Evolutionary conservation across 2,113 vertebrate species (phyloP).

Genomic region (Ovibos moschatus): DNA sequence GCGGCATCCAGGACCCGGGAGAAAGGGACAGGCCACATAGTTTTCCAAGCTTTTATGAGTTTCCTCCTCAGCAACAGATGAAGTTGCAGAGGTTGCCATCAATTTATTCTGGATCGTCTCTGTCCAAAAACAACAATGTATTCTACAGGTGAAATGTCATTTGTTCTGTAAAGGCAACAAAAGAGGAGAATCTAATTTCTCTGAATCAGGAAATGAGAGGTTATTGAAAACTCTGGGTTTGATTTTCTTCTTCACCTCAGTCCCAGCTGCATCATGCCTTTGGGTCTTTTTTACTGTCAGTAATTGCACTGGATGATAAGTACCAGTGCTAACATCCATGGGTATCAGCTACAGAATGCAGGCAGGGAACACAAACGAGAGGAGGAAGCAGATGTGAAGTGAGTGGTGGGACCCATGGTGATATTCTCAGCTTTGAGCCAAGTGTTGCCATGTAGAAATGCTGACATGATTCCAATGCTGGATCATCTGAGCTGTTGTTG

Average conservation of each 20-base stretch:
- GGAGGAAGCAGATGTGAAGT: too few relatives aligned
- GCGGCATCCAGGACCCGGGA: background rate
- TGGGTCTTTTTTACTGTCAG: background rate
- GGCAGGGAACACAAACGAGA: background rate
- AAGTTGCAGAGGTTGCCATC: background rate
- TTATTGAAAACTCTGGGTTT: background rate
- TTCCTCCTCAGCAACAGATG: background rate
- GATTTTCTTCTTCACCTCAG: background rate
- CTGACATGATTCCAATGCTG: background rate
- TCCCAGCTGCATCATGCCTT: background rate
- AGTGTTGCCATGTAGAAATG: background rate
- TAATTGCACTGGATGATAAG: background rate
- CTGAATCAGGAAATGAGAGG: background rate
- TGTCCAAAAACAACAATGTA: background rate
- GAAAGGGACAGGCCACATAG: background rate
- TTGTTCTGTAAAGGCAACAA: background rate
- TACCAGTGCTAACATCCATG: background rate
- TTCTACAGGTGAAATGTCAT: background rate
- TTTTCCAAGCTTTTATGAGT: background rate
- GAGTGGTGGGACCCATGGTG: background rate
- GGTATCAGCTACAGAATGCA: background rate
- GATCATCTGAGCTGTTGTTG: background rate
- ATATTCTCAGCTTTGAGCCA: background rate
- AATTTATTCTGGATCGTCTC: background rate
- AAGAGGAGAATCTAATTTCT: background rate